Base-by-base conservation (phyloP, 2,888 invertebrate genomes). In the Strigamia maritima region DNA sequence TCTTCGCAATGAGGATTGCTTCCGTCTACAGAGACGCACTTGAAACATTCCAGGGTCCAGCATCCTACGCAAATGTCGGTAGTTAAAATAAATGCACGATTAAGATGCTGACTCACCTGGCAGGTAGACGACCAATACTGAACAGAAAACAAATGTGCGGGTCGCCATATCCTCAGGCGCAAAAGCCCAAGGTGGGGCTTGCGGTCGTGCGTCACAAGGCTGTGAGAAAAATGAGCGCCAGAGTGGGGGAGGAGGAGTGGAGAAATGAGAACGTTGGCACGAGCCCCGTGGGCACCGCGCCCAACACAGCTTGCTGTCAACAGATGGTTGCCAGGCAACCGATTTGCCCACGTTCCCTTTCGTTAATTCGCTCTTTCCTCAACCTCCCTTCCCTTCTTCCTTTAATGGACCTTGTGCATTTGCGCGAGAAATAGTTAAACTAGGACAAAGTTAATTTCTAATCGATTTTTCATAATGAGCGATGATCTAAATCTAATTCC, bases 1-100 rank as follows among this genome's bases (percentile, higher is more conserved):
- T 88, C 88, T 83, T 89, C 98, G 86, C 97, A 97, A 0, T 93
- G 91, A 78, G 90, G 90, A 86, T 95, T 94, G 83, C 91, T 89
- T 26, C 94, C 93, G 85, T 95, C 94, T 87, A 94, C 91, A 0
- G 97, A 97, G 76, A 95, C 93, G 86, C 98, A 98, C 86, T 97
- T 97, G 89, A 97, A 98, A 86, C 98, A 98, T 87, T 97, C 98
- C 85, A 98, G 96, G 79, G 90, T 88, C 12, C 81, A 82, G 19
- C 76, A 77, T 35, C 76, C 81, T 82, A 81, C 44, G 78, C 54
- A 77, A 60, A 24, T 24, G 24, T 8, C 60, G 60, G 3, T 0
- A 1, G 60, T 19, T 60, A 24, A 12, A 0, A 24, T 12, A 12
- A 60, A 24, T 60, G 19, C 24, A 24, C 1, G 1, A 24, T 19